Base-by-base conservation (phyloP, 2,113 vertebrate species). In the Seriola dumerili region DNA sequence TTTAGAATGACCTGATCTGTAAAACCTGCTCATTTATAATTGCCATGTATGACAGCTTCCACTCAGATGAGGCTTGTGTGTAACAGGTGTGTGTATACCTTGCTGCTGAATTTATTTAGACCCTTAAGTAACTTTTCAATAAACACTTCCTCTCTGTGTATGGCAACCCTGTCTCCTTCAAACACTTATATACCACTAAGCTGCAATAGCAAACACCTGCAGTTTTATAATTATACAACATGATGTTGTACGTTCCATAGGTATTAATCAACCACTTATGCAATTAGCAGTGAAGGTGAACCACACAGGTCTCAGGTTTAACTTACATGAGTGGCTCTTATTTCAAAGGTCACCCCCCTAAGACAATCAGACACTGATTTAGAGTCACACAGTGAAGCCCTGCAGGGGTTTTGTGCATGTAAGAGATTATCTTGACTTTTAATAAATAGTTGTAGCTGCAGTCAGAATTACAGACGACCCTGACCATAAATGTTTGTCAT, bases 351-450 rank as follows among this genome's bases (percentile, higher is more conserved):
- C 74, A 65, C 14, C 34, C 44, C n/a, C 25, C 23, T 16, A 8
- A 59, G 11, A 44, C 72, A 83, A 70, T 85, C 69, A 67, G 4
- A 19, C 32, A 6, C 62, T 68, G 63, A 82, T 80, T 83, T 85
- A 58, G 25, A 59, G 5, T 16, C 36, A 59, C 13, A 16, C 17
- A 55, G 16, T 42, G 40, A 25, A 23, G 12, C 2, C 8, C 19
- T 76, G 34, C 40, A 7, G 59, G 44, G 21, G 13, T n/a, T 48
- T 29, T 38, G 29, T 38, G 50, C 34, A 8, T 25, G 52, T 12
- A 23, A 23, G 58, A 17, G 38, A 66, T 36, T 4, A 48, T 46
- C 21, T 48, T 57, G 5, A 32, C 16, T 13, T 81, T 32, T 50
- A 40, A 6, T 12, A 40, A 38, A 17, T 8, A 0, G 13, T 4